These are phyloP conservation scores for Corydoras sp. DNA, from an alignment of 2,113 vertebrate species.

Conservation along the genomic window DNA sequence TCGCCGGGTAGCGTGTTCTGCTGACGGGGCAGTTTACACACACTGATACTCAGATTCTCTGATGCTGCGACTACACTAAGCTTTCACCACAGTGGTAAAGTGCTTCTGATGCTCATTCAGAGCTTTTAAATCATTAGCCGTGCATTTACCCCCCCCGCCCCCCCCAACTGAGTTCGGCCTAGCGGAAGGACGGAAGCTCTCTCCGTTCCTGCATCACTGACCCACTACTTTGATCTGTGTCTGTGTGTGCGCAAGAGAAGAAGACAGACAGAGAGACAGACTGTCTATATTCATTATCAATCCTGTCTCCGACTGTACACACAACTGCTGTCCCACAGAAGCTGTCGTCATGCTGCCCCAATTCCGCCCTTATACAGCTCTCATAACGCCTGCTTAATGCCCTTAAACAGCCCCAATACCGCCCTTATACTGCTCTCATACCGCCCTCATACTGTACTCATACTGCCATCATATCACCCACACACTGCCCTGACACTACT, in stretches of 20 bases:
- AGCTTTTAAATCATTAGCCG: slow-evolving; percentile 31
- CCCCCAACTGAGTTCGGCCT: neutral
- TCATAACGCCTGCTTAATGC: no score
- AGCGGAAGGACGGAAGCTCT: neutral
- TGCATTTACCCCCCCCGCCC: neutral
- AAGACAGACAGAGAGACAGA: neutral
- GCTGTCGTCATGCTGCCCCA: no score
- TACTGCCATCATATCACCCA: no score
- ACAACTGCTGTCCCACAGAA: neutral
- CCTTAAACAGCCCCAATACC: no score
- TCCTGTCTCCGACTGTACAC: slow-evolving; percentile 19
- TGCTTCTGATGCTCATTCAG: slow-evolving; percentile 2
- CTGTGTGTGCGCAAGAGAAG: neutral
- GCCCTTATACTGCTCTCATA: no score
- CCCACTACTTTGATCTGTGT: neutral
- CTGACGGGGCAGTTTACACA: slow-evolving; percentile 22
- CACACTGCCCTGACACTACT: no score
- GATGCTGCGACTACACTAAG: neutral
- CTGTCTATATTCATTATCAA: slow-evolving; percentile 15
- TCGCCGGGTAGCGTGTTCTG: neutral
- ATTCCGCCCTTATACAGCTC: no score
- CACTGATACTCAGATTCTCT: slow-evolving; percentile 1
- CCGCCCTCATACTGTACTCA: no score
- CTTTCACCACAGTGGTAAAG: neutral
- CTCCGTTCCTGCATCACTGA: neutral